Evolutionary conservation across 2,113 vertebrate genomes (phyloP).

Genomic region (Chauna torquata): DNA sequence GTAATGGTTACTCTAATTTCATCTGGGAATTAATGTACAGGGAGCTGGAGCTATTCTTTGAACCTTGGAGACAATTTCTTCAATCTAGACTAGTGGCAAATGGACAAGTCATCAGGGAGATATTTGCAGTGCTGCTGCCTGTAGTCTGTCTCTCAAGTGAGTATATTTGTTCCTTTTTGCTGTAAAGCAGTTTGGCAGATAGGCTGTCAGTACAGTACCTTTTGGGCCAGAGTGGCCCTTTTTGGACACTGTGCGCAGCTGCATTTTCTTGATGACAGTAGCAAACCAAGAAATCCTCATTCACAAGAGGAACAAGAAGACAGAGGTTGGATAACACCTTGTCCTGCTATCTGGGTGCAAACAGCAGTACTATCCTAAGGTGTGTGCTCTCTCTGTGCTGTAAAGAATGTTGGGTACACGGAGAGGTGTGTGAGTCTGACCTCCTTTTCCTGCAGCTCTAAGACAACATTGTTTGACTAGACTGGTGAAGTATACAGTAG

Average conservation of each 20-base stretch:
- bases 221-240: not conserved
- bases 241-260: not conserved
- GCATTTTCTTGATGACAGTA: not conserved
- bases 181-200: not conserved
- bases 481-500: conserved; percentile 8
- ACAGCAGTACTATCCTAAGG: not conserved
- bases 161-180: not conserved
- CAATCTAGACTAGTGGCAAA: not conserved
- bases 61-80: not conserved
- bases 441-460: conserved; percentile 20
- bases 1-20: not conserved
- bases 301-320: not conserved
- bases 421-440: not conserved
- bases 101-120: not conserved
- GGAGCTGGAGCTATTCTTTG: not conserved
- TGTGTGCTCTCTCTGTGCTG: not conserved
- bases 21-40: not conserved
- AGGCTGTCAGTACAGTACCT: not conserved
- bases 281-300: not conserved
- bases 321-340: not conserved
- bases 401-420: not conserved
- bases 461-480: conserved; percentile 4
- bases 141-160: not conserved
- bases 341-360: not conserved
- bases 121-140: not conserved